phyloP scores from a whole-genome alignment of 2,888 invertebrate species.

The Prionchulus punctatus region DNA sequence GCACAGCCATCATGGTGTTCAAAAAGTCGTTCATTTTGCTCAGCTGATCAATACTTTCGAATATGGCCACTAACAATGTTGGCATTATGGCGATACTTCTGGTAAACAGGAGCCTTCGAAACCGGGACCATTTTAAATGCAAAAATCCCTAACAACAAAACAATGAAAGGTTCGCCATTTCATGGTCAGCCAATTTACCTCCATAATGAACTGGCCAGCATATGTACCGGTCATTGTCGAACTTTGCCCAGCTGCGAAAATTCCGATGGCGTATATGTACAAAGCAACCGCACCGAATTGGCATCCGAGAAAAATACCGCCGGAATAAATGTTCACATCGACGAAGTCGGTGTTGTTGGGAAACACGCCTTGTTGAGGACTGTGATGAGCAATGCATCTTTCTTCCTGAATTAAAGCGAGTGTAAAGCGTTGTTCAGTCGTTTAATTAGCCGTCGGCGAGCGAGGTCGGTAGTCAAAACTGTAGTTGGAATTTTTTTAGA shows the following conservation, averaged over 20 bases:
- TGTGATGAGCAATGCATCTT: no score
- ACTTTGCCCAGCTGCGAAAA: slow-evolving; percentile 42
- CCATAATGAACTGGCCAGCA: slow-evolving; percentile 44
- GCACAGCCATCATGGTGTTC: slow-evolving; percentile 66
- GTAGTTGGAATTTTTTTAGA: no score
- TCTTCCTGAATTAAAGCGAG: no score
- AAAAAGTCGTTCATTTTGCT: slow-evolving; percentile 56
- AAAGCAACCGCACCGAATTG: slow-evolving; percentile 38
- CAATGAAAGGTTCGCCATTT: background rate
- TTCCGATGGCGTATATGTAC: slow-evolving; percentile 43
- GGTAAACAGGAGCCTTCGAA: slow-evolving; percentile 65
- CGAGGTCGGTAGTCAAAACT: no score
- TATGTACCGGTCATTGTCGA: no score
- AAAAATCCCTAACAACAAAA: slow-evolving; percentile 47
- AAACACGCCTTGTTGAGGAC: slow-evolving; percentile 20
- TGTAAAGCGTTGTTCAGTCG: no score
- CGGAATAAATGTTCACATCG: slow-evolving; percentile 25
- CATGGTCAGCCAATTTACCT: slow-evolving; percentile 24
- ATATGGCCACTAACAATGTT: slow-evolving; percentile 23
- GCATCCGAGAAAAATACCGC: slow-evolving; percentile 39
- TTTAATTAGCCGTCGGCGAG: no score
- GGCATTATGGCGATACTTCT: slow-evolving; percentile 58
- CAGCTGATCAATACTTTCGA: slow-evolving; percentile 10
- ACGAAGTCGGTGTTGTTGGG: slow-evolving; percentile 24
- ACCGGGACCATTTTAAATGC: slow-evolving; percentile 61